A percentile compares a stretch with the other conserved stretches of the same genome.
Evolutionary conservation across 1,140 invertebrate species (phyloP).

Genomic region (Drosophila mojavensis): DNA sequence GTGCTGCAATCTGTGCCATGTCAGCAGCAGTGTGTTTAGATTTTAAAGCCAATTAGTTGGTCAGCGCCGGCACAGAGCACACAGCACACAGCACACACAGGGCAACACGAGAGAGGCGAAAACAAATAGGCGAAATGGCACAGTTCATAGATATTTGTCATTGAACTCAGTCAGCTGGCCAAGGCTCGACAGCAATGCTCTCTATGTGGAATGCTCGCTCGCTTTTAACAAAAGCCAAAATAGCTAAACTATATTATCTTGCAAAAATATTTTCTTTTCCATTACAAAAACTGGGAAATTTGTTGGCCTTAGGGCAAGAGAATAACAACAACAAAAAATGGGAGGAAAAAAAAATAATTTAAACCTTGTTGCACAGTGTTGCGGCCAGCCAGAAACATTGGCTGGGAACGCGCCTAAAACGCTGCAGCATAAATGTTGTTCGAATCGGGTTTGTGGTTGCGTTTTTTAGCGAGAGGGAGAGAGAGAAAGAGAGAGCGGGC

Average conservation of each 20-base stretch:
- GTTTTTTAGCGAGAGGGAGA: not conserved
- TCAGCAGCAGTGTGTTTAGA: constrained; percentile 63
- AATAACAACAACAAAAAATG: not conserved
- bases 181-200: constrained; percentile 30
- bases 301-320: not conserved
- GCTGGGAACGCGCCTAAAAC: constrained; percentile 53
- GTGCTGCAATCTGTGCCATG: constrained; percentile 48
- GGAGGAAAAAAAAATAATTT: constrained; percentile 12
- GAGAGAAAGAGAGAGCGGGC: no score
- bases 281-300: no score
- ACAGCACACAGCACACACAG: constrained; percentile 14
- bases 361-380: constrained; percentile 2
- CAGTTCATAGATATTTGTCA: constrained; percentile 70
- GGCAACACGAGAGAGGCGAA: constrained; percentile 1
- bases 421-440: constrained; percentile 39
- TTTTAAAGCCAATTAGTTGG: constrained; percentile 77
- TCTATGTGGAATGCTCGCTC: no score
- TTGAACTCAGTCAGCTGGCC: constrained; percentile 59
- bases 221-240: not conserved
- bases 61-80: constrained; percentile 34
- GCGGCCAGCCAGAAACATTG: constrained; percentile 50
- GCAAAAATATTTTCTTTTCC: no score
- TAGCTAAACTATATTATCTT: not conserved
- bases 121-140: constrained; percentile 42
- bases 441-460: constrained; percentile 25